Base-by-base conservation (phyloP, 2,113 vertebrate genomes). In the Formicarius rufipectus region DNA sequence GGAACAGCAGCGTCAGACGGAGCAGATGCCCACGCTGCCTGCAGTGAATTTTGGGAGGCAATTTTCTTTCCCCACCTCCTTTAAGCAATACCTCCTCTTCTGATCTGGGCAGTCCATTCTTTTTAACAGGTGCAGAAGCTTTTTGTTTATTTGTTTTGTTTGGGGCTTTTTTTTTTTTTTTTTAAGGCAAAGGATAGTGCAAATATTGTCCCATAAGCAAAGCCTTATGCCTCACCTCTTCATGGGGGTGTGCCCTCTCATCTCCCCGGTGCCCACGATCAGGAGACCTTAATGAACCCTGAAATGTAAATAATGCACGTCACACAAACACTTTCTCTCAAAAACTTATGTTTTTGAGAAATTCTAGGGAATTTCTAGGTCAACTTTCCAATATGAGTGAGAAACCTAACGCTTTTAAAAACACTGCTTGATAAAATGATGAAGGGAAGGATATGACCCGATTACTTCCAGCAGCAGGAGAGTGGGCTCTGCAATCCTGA, bases 1-100 rank as follows among this genome's bases (percentile, higher is more conserved):
- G 14, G 24, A 88, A 40, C n/a, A 15, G 47, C 0, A 0, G 22
- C 11, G 10, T 53, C 2, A 33, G 20, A 35, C 0, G 0, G 37
- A 12, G 27, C 35, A 84, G 49, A 14, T 27, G 8, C 39, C 19
- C n/a, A 20, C 33, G 7, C 9, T 20, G 15, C 42, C 9, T 1
- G 4, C 16, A 14, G 10, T 6, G 52, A 63, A 72, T 72, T 67
- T 50, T 8, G 11, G 25, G 45, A 35, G 7, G 20, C 6, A 3
- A 22, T 23, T 59, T 78, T 33, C 35, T 71, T 23, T 23, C 25
- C 5, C 14, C 30, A 12, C 1, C 9, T 20, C 14, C 56, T 63
- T 63, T 28, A 53, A 67, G 25, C 12, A 39, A 21, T 33, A 27
- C 55, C 13, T 45, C 50, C 27, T 77, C 40, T 67, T 77, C 19